Base-by-base conservation (phyloP, 2,113 vertebrate genomes). In the Hippocampus zosterae region DNA sequence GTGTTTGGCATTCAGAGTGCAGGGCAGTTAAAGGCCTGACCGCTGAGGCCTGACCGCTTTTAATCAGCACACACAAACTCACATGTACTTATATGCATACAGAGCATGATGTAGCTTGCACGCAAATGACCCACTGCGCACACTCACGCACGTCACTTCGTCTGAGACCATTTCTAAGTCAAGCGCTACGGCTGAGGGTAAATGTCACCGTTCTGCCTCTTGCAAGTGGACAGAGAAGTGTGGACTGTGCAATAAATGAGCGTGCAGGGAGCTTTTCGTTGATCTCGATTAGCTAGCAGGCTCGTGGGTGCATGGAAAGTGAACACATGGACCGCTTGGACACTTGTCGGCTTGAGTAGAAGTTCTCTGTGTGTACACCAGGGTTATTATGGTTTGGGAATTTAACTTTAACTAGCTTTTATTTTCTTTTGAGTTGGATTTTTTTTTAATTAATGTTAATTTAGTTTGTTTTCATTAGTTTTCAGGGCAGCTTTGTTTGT, bases 1-100 rank as follows among this genome's bases (percentile, higher is more conserved):
- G 84, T 89, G 87, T 85, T 88, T 91, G 88, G 89, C 90, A 91
- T 91, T 91, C 82, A 74, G 83, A 80, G 79, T 74, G 81, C 86
- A 77, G 76, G 74, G 80, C 68, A 69, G 83, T 83, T 83, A 87
- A 89, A 91, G 86, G 84, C 85, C 84, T 72, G 87, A 81, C 87
- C 88, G 81, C 68, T 89, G 88, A 88, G 84, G 89, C 84, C 88
- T 92, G 88, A 90, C 91, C 55, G 79, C 68, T 81, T 88, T 89
- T 90, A 91, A 92, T 92, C 88, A 92, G 81, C 84, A 73, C 84
- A 69, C 73, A 70, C 81, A 60, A 80, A 56, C 67, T 75, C 73
- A 41, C 76, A 67, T 68, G 48, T 75, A 74, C 70, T 76, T 68
- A 77, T 74, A 78, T 80, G 74, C 76, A 85, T 80, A 64, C 81